phyloP scores from a whole-genome alignment of 2,797 vertebrate species.

The Philypnodon macrostomus region DNA sequence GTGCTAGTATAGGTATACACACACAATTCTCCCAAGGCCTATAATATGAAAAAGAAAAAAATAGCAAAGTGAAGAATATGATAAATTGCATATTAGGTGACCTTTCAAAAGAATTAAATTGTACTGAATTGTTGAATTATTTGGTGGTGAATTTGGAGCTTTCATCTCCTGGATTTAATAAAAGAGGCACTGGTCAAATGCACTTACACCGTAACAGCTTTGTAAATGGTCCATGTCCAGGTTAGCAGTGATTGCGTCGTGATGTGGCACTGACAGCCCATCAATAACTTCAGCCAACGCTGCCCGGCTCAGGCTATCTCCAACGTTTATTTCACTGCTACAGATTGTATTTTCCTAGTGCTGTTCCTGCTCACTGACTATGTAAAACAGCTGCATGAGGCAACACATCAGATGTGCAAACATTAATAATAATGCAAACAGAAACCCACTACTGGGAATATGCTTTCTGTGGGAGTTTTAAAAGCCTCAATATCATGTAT shows the following conservation, averaged over 20 bases:
- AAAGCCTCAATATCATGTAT: not conserved
- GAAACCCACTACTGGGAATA: not conserved
- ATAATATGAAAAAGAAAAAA: not conserved
- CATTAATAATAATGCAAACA: not conserved
- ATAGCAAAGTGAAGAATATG: not conserved
- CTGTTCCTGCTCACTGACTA: constrained; percentile 6
- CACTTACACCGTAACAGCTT: not conserved
- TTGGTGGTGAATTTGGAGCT: not conserved
- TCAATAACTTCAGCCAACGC: constrained; percentile 32
- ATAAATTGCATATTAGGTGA: not conserved
- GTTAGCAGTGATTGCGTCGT: constrained; percentile 33
- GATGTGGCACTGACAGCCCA: constrained; percentile 25
- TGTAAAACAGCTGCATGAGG: constrained; percentile 1
- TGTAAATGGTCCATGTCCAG: constrained; percentile 32
- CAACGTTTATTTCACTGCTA: constrained; percentile 13
- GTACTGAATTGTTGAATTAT: constrained; percentile 4
- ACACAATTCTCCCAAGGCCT: too few relatives aligned
- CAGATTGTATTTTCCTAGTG: constrained; percentile 6
- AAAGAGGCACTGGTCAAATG: constrained; percentile 3
- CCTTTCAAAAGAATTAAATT: constrained; percentile 1
- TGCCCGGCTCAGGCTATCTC: constrained; percentile 29
- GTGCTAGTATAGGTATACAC: too few relatives aligned
- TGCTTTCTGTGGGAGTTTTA: not conserved
- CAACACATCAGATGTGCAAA: not conserved
- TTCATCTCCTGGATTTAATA: constrained; percentile 1